Base-by-base conservation (phyloP, 2,113 vertebrate species). In the Trinectes maculatus region DNA sequence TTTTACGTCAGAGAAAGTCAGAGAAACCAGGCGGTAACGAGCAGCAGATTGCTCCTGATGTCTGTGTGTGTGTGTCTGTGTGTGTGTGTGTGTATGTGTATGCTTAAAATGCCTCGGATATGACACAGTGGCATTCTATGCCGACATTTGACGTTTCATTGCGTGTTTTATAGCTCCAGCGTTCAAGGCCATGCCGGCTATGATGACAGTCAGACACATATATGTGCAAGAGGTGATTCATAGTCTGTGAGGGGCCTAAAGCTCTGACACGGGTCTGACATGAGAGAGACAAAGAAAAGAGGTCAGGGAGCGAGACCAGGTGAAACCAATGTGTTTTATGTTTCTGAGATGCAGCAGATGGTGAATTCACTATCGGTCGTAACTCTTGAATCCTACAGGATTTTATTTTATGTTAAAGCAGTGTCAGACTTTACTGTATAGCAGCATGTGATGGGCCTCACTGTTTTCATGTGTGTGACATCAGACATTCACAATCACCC, bases 221-320 rank as follows among this genome's bases (percentile, higher is more conserved):
- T 22, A 10, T 63, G 64, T 48, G 44, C 57, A 8, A 57, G 59
- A 71, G 36, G 42, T 84, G 74, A 85, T 49, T 85, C 74, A 69
- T 18, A 13, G 64, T 34, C 59, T 68, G 52, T 26, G 55, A 18
- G 61, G 51, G 11, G 13, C 4, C 12, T 18, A 25, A 46, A 10
- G 13, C n/a, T n/a, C n/a, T n/a, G n/a, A n/a, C n/a, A n/a, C n/a
- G 29, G 24, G 36, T 37, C 1, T 37, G 13, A 60, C 21, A 9
- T 28, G 19, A 55, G 39, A 2, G 22, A 51, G 9, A 21, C 29
- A 21, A 10, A 11, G 49, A 3, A 29, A 25, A 13, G 47, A 42
- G 25, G 26, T 28, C 40, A 22, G 49, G 44, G 18, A 29, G 47
- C n/a, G 55, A 19, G 24, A 37, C 0, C 13, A 22, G 31, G 36